Evolutionary conservation across 1,140 invertebrate species (phyloP).

Genomic region (Drosophila mauritiana): DNA sequence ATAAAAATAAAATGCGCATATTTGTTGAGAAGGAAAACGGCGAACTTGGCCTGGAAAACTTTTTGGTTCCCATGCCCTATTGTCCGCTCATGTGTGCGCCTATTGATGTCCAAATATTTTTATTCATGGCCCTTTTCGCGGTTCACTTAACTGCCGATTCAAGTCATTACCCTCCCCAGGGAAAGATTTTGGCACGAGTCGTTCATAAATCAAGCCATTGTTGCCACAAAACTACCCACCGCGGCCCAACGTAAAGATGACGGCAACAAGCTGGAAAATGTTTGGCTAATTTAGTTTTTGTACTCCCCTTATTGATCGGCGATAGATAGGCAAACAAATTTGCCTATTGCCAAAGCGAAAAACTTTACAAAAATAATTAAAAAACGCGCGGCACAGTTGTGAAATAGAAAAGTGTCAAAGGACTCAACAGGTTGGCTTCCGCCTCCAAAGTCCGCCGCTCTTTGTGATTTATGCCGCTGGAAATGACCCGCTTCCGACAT

Average conservation of each 20-base stretch:
- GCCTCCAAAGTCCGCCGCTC: conserved; percentile 39
- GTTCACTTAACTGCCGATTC: conserved; percentile 76
- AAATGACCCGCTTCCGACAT: conserved; percentile 83
- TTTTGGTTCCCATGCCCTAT: conserved; percentile 60
- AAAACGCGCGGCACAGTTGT: conserved; percentile 8
- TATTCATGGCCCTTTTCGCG: conserved; percentile 81
- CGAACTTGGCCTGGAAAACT: conserved; percentile 36
- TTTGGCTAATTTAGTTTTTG: conserved; percentile 67
- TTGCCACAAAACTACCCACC: conserved; percentile 33
- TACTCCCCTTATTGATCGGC: conserved; percentile 9
- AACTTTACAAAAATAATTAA: conserved; percentile 33
- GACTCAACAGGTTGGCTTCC: conserved; percentile 73
- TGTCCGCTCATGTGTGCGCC: conserved; percentile 48
- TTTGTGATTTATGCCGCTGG: conserved; percentile 79
- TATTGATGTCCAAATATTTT: conserved; percentile 83
- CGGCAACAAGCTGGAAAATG: conserved; percentile 79
- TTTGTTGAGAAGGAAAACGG: conserved; percentile 22
- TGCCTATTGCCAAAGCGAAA: conserved; percentile 21
- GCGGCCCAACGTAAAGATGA: conserved; percentile 37
- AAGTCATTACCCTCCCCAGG: conserved; percentile 73
- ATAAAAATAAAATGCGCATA: conserved; percentile 34
- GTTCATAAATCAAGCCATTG: conserved; percentile 79
- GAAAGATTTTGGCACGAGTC: conserved; percentile 64
- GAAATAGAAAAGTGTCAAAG: conserved; percentile 40
- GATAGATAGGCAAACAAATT: conserved; percentile 46